These are phyloP conservation scores for Propithecus coquereli DNA, from an alignment of 2,113 vertebrate genomes.

Conservation along the genomic window DNA sequence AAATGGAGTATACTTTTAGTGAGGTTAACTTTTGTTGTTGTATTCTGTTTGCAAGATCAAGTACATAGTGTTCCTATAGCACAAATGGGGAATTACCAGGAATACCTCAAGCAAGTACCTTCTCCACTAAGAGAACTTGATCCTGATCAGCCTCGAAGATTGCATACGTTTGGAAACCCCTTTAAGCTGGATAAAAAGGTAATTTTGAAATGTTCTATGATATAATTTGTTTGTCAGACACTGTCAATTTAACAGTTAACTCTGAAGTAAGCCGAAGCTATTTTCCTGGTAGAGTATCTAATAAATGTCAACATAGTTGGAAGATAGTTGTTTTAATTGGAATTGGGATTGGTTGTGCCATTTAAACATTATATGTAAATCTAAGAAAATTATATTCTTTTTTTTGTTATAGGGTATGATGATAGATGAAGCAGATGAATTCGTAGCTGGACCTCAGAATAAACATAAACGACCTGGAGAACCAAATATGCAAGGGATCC, in stretches of 20 bases:
- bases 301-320: not conserved
- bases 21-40: conserved; percentile 48
- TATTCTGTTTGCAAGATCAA: conserved; percentile 85
- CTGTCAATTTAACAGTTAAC: not conserved
- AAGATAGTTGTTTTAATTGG: not conserved
- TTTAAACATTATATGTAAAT: not conserved
- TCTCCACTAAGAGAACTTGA: conserved; percentile 96
- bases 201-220: conserved; percentile 45
- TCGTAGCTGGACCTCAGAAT: conserved; percentile 88
- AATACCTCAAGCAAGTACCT: conserved; percentile 94
- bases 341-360: not conserved
- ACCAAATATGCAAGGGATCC: conserved; percentile 84
- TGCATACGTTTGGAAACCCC: conserved; percentile 98
- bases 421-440: conserved; percentile 91
- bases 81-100: conserved; percentile 99
- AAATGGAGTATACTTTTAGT: not conserved
- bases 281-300: conserved; percentile 15
- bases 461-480: conserved; percentile 87
- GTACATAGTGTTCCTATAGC: conserved; percentile 96
- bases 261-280: conserved; percentile 16
- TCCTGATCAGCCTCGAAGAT: conserved; percentile 94
- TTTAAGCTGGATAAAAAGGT: conserved; percentile 99
- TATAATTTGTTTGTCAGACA: not conserved
- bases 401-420: conserved; percentile 85
- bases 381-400: not conserved